Conservation (phyloP, 2,797 vertebrate species). For the Pantherophis alleghaniensis region DNA sequence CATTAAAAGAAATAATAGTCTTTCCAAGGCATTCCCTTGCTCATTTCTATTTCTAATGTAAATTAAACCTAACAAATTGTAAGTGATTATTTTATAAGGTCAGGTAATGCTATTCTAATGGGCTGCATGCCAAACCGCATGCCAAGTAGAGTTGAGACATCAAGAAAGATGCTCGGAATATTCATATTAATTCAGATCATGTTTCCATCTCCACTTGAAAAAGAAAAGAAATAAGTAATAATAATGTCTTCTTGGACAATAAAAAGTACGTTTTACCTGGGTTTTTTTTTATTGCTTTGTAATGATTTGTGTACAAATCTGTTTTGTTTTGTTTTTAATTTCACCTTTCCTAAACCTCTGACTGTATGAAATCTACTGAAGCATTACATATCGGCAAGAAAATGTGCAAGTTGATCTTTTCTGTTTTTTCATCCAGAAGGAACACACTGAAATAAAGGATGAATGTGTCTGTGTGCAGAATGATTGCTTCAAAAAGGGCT, state of each 20-base stretch:
- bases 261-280: not conserved
- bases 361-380: not conserved
- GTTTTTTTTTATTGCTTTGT: not conserved
- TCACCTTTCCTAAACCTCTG: not conserved
- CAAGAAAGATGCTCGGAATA: not conserved
- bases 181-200: slow-evolving; percentile 20
- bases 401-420: not conserved
- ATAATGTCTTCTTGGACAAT: not conserved
- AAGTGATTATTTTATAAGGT: slow-evolving; percentile 28
- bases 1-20: slow-evolving; percentile 56
- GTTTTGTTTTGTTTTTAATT: not conserved
- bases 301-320: not conserved
- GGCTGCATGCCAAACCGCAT: not conserved
- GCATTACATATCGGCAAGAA: not conserved
- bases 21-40: slow-evolving; percentile 49
- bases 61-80: slow-evolving; percentile 52
- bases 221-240: not conserved
- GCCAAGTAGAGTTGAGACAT: not conserved
- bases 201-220: not conserved
- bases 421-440: not conserved
- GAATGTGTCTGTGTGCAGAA: not conserved
- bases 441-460: not conserved
- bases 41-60: slow-evolving; percentile 35
- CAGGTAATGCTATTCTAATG: slow-evolving; percentile 49
- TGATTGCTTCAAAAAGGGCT: not conserved